Base-by-base conservation (phyloP, 1,140 invertebrate species). In the Mamestra configurata region DNA sequence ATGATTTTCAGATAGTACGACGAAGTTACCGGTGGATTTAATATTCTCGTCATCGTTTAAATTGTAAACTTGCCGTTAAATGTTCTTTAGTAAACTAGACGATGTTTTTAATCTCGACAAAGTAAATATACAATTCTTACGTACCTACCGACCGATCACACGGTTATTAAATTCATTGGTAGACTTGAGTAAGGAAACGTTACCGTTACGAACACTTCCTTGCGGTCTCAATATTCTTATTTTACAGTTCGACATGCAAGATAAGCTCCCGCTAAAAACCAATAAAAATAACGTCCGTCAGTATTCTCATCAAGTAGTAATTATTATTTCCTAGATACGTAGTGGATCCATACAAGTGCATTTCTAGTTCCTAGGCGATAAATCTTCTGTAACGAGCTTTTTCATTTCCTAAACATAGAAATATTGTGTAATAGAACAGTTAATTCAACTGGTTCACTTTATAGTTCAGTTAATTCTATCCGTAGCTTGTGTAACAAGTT, bases 1-100 rank as follows among this genome's bases (percentile, higher is more conserved):
- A 79, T 68, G 10, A 68, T 68, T 68, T 68, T 49, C 64, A 49
- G 64, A 46, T 68, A 20, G 3, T 43, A 66, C 35, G 49, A 66
- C 43, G 57, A n/a, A 35, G 57, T 61, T 61, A 61, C 31, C 35
- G 57, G 57, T 61, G 72, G 49, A 55, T 46, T 70, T 76, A 37
- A 37, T 13, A n/a, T 27, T 68, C n/a, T 68, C 31, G 59, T 5
- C 53, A 55, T 7, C 51, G 51, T 6, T 20, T 53, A 4, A 31
- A 59, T 31, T 31, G 4, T 59, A 31, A 59, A 53, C 51, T 7
- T 20, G 0, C 1, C 13, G 43, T 46, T 46, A 15, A 15, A 46
- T 46, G 13, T 13, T 46, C 1, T 46, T 46, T 40, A 7, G 40
- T 8, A 35, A 53, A n/a, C n/a, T n/a, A n/a, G n/a, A n/a, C n/a